These are phyloP conservation scores for Caenorhabditis drosophilae DNA, from an alignment of 2,888 invertebrate species.

Conservation along the genomic window DNA sequence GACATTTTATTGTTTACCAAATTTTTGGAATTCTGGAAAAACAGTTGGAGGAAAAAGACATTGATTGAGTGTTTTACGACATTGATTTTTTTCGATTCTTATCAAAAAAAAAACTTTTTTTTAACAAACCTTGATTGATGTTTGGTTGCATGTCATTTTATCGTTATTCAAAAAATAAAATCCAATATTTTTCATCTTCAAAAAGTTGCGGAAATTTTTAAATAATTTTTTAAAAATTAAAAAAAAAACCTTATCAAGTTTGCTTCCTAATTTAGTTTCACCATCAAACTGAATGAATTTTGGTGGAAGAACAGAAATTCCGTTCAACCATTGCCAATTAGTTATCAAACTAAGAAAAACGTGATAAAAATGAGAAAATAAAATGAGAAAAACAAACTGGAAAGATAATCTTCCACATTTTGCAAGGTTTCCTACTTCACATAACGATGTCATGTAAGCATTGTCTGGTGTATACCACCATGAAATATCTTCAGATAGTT, in stretches of 20 bases:
- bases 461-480: slow-evolving; percentile 66
- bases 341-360: slow-evolving; percentile 53
- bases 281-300: slow-evolving; percentile 66
- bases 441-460: slow-evolving; percentile 66
- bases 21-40: slow-evolving; percentile 22
- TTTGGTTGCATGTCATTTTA: slow-evolving; percentile 25
- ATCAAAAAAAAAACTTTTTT: not conserved
- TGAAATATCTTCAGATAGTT: slow-evolving; percentile 54
- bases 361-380: not conserved
- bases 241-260: slow-evolving; percentile 41
- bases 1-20: slow-evolving; percentile 12
- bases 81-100: not conserved
- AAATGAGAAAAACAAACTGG: slow-evolving; percentile 20
- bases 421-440: slow-evolving; percentile 42
- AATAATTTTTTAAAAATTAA: too few relatives aligned
- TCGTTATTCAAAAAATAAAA: slow-evolving; percentile 58
- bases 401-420: slow-evolving; percentile 46
- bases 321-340: slow-evolving; percentile 65
- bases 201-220: slow-evolving; percentile 1
- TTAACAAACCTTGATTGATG: slow-evolving; percentile 13
- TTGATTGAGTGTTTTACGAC: not conserved
- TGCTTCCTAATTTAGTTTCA: slow-evolving; percentile 59
- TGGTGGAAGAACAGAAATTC: slow-evolving; percentile 38
- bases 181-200: slow-evolving; percentile 58
- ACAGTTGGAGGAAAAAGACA: not conserved